Conservation (phyloP, 92 coral and sea anemone species). For the Paragorgia papillata region DNA sequence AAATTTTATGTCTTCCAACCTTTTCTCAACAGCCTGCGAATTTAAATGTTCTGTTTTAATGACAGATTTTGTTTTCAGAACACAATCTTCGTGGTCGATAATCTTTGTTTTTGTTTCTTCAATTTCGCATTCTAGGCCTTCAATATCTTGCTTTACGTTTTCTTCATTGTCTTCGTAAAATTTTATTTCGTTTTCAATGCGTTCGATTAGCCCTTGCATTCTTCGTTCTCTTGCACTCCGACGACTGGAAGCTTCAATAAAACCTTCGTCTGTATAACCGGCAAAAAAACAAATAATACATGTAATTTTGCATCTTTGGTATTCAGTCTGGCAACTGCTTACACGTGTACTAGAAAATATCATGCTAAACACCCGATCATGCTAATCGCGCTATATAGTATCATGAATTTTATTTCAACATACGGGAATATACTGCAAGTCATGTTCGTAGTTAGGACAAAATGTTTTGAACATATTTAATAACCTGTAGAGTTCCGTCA, state of each 20-base stretch:
- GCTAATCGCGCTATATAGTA: too few relatives aligned
- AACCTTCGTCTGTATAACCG: slow-evolving; percentile 32
- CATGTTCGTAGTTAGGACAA: too few relatives aligned
- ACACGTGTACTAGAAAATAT: too few relatives aligned
- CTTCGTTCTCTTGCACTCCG: slow-evolving; percentile 67
- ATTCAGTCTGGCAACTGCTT: too few relatives aligned
- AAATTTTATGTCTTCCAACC: slow-evolving; percentile 29
- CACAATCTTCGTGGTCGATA: slow-evolving; percentile 1
- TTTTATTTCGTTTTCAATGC: slow-evolving; percentile 62
- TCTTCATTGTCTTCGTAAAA: slow-evolving; percentile 67
- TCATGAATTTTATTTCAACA: too few relatives aligned
- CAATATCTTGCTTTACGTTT: slow-evolving; percentile 54
- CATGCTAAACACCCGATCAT: too few relatives aligned
- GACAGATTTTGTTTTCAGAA: slow-evolving; percentile 12
- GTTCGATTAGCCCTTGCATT: slow-evolving; percentile 80
- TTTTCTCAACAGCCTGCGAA: slow-evolving; percentile 13
- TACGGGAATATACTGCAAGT: too few relatives aligned
- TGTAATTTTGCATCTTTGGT: not conserved
- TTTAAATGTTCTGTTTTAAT: not conserved
- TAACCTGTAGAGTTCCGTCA: too few relatives aligned
- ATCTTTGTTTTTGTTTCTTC: slow-evolving; percentile 57
- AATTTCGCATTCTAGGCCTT: slow-evolving; percentile 57
- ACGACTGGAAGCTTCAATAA: slow-evolving; percentile 20
- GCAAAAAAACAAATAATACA: slow-evolving; percentile 1
- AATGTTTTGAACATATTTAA: too few relatives aligned